Percentiles rank a stretch among this genome's conserved stretches.
Evolutionary conservation across 92 coral and sea anemone species (phyloP).

Genomic region (Umimayanthus chanpuru): DNA sequence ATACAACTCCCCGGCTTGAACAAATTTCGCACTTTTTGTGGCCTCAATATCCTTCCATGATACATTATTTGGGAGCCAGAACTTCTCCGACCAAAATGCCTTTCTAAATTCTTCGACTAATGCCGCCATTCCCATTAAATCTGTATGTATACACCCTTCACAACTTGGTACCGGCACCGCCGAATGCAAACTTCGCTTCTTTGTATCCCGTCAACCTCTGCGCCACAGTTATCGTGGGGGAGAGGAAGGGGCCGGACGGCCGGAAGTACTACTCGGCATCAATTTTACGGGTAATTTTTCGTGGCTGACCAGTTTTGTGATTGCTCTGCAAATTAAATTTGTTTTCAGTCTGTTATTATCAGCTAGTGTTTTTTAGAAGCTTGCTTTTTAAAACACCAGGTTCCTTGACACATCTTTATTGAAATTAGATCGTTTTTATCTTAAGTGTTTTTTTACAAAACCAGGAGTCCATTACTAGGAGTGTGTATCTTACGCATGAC

Average conservation of each 20-base stretch:
- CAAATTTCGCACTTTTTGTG: constrained; percentile 66
- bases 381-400: no score
- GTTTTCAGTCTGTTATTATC: no score
- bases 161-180: constrained; percentile 17
- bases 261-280: background rate
- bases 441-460: no score
- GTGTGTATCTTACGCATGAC: no score
- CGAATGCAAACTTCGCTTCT: background rate
- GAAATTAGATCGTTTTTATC: no score
- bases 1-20: constrained; percentile 79
- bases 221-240: constrained; percentile 14
- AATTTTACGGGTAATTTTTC: no score
- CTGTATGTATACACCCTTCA: background rate
- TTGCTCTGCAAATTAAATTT: no score
- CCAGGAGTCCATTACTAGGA: no score
- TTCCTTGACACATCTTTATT: no score
- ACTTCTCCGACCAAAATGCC: constrained; percentile 80
- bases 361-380: no score
- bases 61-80: constrained; percentile 85
- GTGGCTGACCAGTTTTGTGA: no score
- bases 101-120: constrained; percentile 52
- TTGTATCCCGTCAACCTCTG: constrained; percentile 44
- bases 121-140: constrained; percentile 48
- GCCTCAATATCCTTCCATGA: constrained; percentile 78
- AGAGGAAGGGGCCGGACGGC: background rate